Percentiles rank a stretch among this genome's conserved stretches.
Conservation (phyloP, 2,797 vertebrate genomes). For the Paguma larvata region DNA sequence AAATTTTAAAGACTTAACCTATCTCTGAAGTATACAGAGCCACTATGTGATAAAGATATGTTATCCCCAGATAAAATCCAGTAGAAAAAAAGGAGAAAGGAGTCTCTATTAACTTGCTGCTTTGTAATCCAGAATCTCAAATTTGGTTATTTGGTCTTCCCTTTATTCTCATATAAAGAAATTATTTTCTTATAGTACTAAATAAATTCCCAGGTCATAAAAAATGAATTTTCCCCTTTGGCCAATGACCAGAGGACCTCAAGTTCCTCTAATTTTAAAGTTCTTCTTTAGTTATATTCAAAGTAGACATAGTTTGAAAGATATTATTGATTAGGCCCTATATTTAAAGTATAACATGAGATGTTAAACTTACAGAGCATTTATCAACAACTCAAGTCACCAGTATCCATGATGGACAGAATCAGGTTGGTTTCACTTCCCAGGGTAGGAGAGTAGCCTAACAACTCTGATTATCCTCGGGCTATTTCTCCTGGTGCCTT, state of each 20-base stretch:
- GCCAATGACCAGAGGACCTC: conserved; percentile 42
- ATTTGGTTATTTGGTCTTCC: neutral
- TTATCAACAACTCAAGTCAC: conserved; percentile 76
- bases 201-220: conserved; percentile 3
- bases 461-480: conserved; percentile 81
- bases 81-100: neutral
- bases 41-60: neutral
- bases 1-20: neutral
- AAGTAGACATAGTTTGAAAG: conserved; percentile 53
- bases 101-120: neutral
- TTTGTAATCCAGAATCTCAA: neutral
- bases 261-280: conserved; percentile 56
- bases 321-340: neutral
- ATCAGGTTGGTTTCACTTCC: conserved; percentile 81
- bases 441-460: conserved; percentile 73
- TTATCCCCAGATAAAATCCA: neutral
- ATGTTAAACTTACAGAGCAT: conserved; percentile 52
- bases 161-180: conserved; percentile 74
- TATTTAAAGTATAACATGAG: conserved; percentile 68
- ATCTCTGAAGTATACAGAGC: conserved; percentile 1
- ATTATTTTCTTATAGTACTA: conserved; percentile 51
- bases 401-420: conserved; percentile 82
- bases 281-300: conserved; percentile 43
- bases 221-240: conserved; percentile 16
- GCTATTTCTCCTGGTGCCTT: conserved; percentile 74